Evolutionary conservation across 1,140 invertebrate species (phyloP).

Genomic region (Conopomorpha cramerella): DNA sequence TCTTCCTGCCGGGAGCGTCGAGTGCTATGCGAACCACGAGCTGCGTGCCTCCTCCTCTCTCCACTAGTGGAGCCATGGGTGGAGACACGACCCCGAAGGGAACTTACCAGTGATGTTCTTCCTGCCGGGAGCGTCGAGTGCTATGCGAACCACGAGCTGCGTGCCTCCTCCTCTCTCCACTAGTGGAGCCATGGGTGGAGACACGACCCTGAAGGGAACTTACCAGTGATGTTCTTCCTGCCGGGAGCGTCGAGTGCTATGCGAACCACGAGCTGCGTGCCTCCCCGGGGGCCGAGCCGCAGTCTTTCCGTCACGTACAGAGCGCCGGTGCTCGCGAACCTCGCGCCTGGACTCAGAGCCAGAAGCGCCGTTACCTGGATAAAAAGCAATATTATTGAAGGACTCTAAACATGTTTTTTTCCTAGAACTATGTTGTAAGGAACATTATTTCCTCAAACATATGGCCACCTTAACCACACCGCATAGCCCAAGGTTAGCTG

Average conservation of each 20-base stretch:
- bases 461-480: no score
- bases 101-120: slow-evolving; percentile 67
- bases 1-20: slow-evolving; percentile 64
- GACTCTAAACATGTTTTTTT: no score
- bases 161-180: slow-evolving; percentile 20
- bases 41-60: slow-evolving; percentile 34
- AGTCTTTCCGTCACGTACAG: slow-evolving; percentile 66
- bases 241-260: slow-evolving; percentile 64
- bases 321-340: slow-evolving; percentile 65
- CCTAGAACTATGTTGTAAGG: no score
- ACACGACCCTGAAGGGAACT: slow-evolving; percentile 7
- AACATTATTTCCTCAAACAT: neutral
- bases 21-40: slow-evolving; percentile 65
- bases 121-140: slow-evolving; percentile 63
- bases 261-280: slow-evolving; percentile 65
- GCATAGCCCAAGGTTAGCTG: no score
- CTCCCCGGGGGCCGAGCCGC: slow-evolving; percentile 65
- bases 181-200: neutral
- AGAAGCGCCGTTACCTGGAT: slow-evolving; percentile 66
- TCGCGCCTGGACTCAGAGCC: slow-evolving; percentile 65
- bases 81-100: neutral
- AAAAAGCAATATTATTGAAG: no score
- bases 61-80: neutral
- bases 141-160: slow-evolving; percentile 64
- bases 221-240: slow-evolving; percentile 68